phyloP scores from a whole-genome alignment of 2,797 vertebrate species.

The Nasua narica region DNA sequence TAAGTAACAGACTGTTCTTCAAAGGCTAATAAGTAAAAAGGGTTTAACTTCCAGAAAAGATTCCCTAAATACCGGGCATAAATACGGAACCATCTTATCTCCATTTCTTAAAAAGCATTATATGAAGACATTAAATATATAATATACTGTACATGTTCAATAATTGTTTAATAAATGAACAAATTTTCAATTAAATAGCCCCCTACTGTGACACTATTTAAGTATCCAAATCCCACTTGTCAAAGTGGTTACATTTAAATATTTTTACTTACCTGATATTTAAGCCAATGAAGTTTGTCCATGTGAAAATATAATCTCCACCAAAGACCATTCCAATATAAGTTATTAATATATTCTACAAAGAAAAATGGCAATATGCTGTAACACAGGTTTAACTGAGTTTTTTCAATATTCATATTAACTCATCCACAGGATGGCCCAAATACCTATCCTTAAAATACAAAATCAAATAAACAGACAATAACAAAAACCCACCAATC shows the following conservation, averaged over 20 bases:
- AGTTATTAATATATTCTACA: slow-evolving; percentile 96
- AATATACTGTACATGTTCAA: background rate
- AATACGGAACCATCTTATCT: background rate
- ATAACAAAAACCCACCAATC: background rate
- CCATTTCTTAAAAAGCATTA: background rate
- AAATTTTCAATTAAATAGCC: background rate
- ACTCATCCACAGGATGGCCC: background rate
- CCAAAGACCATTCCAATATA: slow-evolving; percentile 98
- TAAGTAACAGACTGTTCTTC: background rate
- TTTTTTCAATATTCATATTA: background rate
- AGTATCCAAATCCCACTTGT: background rate
- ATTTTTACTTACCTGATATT: slow-evolving; percentile 92
- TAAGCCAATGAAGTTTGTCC: slow-evolving; percentile 97
- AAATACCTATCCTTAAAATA: slow-evolving; percentile 15
- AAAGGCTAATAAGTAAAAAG: background rate
- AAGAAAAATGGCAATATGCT: slow-evolving; percentile 5
- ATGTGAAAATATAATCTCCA: slow-evolving; percentile 98
- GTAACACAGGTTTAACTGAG: slow-evolving; percentile 55
- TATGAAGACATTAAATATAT: background rate
- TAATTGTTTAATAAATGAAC: background rate
- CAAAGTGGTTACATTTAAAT: background rate
- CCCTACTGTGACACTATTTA: background rate
- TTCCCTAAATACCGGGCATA: background rate
- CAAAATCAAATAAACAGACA: background rate
- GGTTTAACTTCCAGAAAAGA: background rate